phyloP scores from a whole-genome alignment of 2,113 vertebrate species.

The Gobius niger region DNA sequence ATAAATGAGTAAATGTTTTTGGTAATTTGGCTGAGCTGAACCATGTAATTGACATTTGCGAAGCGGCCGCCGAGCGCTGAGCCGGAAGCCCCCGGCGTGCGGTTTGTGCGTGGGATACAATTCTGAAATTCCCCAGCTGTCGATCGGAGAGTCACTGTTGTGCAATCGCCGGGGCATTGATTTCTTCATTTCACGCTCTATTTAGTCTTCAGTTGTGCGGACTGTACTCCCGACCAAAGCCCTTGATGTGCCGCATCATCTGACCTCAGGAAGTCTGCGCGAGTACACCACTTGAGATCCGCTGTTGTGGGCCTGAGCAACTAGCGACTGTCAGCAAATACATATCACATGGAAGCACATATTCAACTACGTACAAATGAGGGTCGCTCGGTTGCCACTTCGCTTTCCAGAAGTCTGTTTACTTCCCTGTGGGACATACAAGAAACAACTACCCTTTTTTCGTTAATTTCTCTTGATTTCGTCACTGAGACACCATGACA shows the following conservation, averaged over 20 bases:
- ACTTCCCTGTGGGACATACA: slow-evolving; percentile 81
- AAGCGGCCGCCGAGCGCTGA: slow-evolving; percentile 2
- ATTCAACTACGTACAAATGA: slow-evolving; percentile 78
- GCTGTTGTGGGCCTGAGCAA: slow-evolving; percentile 41
- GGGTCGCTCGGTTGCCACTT: slow-evolving; percentile 72
- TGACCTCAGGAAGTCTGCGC: slow-evolving; percentile 54
- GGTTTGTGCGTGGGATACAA: slow-evolving; percentile 5
- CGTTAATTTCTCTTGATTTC: too few species aligned
- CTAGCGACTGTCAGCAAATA: slow-evolving; percentile 25
- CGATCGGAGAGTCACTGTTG: slow-evolving; percentile 25
- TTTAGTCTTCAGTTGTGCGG: slow-evolving; percentile 19
- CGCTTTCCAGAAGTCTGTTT: slow-evolving; percentile 75
- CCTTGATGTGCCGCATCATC: slow-evolving; percentile 37
- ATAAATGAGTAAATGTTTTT: slow-evolving; percentile 7
- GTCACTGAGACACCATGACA: not conserved
- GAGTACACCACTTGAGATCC: slow-evolving; percentile 41
- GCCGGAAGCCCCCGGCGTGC: slow-evolving; percentile 27
- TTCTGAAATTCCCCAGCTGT: slow-evolving; percentile 2
- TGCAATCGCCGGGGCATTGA: slow-evolving; percentile 45
- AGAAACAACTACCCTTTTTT: slow-evolving; percentile 52
- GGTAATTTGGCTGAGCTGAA: slow-evolving; percentile 31
- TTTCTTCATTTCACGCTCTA: slow-evolving; percentile 58
- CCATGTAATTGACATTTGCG: slow-evolving; percentile 15
- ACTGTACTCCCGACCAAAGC: not conserved
- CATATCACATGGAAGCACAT: slow-evolving; percentile 26